Conservation (phyloP, 2,113 vertebrate species). For the Micromys minutus region DNA sequence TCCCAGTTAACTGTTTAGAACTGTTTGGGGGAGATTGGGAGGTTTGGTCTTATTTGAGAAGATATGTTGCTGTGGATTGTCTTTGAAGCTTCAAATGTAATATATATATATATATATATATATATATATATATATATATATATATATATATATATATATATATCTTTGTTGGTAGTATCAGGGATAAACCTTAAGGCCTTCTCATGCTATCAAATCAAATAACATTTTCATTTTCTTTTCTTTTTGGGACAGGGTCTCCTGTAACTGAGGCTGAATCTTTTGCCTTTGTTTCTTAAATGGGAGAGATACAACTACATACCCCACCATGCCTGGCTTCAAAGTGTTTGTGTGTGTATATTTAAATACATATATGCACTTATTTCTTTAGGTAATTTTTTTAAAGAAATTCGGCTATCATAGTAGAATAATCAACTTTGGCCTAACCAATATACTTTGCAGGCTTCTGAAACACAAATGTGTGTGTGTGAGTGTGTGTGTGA, state of each 20-base stretch:
- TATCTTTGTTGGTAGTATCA: neutral
- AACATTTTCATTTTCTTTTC: neutral
- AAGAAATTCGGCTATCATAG: constrained; percentile 38
- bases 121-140: no score
- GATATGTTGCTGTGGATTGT: neutral
- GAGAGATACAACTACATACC: neutral
- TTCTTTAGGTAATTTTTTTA: neutral
- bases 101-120: no score
- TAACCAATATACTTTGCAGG: neutral
- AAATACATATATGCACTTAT: neutral
- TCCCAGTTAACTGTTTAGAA: neutral
- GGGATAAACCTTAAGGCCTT: neutral
- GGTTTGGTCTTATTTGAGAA: neutral
- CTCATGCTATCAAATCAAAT: neutral
- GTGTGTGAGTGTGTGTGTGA: neutral
- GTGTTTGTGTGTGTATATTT: neutral
- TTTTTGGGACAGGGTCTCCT: neutral
- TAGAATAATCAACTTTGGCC: neutral
- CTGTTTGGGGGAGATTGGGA: neutral
- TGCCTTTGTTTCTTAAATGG: neutral
- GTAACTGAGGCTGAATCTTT: neutral
- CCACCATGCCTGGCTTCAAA: neutral
- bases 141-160: no score
- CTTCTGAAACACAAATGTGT: neutral
- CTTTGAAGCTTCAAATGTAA: no score